phyloP scores from a whole-genome alignment of 2,113 vertebrate species.

The Brachyhypopomus gauderio region DNA sequence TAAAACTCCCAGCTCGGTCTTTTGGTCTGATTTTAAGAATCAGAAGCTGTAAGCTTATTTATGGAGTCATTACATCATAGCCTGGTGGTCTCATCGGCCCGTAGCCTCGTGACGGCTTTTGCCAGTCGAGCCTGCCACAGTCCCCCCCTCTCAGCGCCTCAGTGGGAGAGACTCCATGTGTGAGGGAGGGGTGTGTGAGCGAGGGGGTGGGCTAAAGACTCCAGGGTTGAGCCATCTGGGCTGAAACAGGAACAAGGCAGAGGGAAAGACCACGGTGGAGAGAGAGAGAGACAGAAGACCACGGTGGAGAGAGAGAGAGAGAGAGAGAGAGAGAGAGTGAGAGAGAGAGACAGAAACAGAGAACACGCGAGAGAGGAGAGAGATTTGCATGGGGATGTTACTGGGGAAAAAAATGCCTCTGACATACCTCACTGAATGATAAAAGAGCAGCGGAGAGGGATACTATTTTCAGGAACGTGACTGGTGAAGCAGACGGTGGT shows the following conservation, averaged over 20 bases:
- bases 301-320: slow-evolving; percentile 40
- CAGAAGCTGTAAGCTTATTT: background rate
- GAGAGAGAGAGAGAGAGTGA: slow-evolving; percentile 39
- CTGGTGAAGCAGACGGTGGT: too few relatives aligned
- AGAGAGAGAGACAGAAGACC: slow-evolving; percentile 30
- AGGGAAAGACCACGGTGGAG: slow-evolving; percentile 52
- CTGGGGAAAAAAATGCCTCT: slow-evolving; percentile 46
- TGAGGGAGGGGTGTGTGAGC: slow-evolving; percentile 53
- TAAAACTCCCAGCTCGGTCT: too few relatives aligned
- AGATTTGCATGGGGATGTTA: slow-evolving; percentile 36
- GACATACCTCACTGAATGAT: slow-evolving; percentile 1
- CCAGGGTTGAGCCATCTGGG: slow-evolving; percentile 70
- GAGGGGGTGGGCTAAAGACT: slow-evolving; percentile 70
- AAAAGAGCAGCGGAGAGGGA: slow-evolving; percentile 49
- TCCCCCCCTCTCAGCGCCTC: slow-evolving; percentile 53
- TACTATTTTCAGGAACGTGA: slow-evolving; percentile 58
- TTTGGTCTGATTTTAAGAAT: background rate
- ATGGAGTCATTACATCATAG: too few relatives aligned
- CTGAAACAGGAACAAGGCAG: slow-evolving; percentile 63
- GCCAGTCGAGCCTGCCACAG: slow-evolving; percentile 8
- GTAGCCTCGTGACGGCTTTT: slow-evolving; percentile 26
- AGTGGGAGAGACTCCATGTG: slow-evolving; percentile 56
- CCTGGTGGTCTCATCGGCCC: background rate
- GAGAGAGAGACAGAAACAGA: too few relatives aligned
- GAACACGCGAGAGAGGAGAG: slow-evolving; percentile 44